Evolutionary conservation across 2,888 invertebrate genomes (phyloP).

Genomic region (Nomada ferruginata): DNA sequence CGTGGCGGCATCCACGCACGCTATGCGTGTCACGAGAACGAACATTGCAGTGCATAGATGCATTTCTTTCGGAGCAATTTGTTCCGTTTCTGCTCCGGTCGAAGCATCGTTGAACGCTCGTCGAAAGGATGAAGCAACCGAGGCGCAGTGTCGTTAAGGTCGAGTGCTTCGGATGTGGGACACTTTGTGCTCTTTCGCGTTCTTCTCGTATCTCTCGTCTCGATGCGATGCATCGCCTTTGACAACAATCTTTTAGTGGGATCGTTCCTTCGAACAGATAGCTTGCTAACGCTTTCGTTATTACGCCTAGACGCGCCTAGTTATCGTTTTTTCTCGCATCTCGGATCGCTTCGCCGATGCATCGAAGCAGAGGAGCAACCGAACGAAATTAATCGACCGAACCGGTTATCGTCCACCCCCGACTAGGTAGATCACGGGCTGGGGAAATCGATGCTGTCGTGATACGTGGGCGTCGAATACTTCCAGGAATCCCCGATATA

Average conservation of each 20-base stretch:
- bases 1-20: not conserved
- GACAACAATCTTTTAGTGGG: conserved; percentile 5
- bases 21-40: conserved; percentile 8
- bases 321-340: not conserved
- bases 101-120: conserved; percentile 69
- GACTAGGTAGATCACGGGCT: not conserved
- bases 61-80: conserved; percentile 64
- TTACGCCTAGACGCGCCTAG: conserved; percentile 24
- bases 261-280: not conserved
- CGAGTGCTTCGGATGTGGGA: conserved; percentile 68
- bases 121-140: conserved; percentile 62
- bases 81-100: conserved; percentile 53
- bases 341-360: not conserved
- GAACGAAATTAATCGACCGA: conserved; percentile 14
- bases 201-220: conserved; percentile 1
- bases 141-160: conserved; percentile 67
- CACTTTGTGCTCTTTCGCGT: conserved; percentile 58
- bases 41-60: not conserved
- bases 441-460: conserved; percentile 13
- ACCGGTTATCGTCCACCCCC: not conserved
- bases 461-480: conserved; percentile 2
- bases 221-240: conserved; percentile 8
- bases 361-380: not conserved
- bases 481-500: conserved; percentile 39
- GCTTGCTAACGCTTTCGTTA: conserved; percentile 15